Evolutionary conservation across 2,888 invertebrate genomes (phyloP).

Genomic region (Labia minor): DNA sequence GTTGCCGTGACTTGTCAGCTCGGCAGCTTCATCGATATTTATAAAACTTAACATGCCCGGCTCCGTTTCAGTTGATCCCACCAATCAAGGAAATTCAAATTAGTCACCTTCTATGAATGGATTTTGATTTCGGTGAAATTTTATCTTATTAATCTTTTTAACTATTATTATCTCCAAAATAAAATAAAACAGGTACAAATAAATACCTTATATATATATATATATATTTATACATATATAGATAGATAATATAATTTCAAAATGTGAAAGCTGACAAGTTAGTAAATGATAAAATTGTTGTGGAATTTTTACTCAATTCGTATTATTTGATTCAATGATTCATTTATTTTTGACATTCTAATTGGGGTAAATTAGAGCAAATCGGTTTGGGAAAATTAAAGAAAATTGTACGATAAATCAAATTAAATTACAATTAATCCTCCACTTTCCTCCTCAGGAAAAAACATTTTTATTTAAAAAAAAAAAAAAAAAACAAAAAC

Average conservation of each 20-base stretch:
- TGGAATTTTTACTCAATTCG: background rate
- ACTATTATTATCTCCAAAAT: background rate
- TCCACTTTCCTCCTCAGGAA: too few species aligned
- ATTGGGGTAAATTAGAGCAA: background rate
- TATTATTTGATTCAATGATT: background rate
- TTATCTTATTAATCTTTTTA: background rate
- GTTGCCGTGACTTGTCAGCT: constrained; percentile 9
- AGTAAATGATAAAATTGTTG: background rate
- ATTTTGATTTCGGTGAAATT: background rate
- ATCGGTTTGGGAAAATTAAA: background rate
- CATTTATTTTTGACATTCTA: background rate
- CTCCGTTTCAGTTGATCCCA: background rate
- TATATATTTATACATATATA: too few species aligned
- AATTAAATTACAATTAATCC: too few species aligned
- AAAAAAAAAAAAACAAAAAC: too few species aligned
- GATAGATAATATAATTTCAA: background rate
- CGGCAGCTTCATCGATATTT: background rate
- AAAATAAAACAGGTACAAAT: too few species aligned
- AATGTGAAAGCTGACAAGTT: background rate
- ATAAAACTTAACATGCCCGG: background rate
- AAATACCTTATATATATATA: too few species aligned
- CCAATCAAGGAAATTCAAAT: background rate
- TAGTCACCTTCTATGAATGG: background rate
- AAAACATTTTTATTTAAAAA: too few species aligned
- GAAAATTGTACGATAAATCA: background rate